Evolutionary conservation across 2,797 vertebrate species (phyloP).

Genomic region (Eulemur rubriventer): DNA sequence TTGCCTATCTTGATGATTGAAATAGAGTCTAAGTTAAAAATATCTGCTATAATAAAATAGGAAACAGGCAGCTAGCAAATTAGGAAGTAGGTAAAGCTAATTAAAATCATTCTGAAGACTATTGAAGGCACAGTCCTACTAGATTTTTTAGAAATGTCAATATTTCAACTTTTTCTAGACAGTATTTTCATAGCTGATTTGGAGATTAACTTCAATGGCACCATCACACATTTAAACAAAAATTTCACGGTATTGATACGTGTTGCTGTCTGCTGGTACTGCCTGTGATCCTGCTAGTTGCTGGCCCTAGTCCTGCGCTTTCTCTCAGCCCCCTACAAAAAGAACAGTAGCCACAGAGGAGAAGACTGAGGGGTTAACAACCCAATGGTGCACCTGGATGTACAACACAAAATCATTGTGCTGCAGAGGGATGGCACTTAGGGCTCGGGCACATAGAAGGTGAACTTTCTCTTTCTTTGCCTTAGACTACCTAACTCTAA

Average conservation of each 20-base stretch:
- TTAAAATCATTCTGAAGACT: conserved; percentile 52
- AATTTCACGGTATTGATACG: not conserved
- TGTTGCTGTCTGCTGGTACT: not conserved
- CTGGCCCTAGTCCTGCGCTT: not conserved
- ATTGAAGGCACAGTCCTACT: not conserved
- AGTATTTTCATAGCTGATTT: conserved; percentile 26
- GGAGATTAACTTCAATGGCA: not conserved
- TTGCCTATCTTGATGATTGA: conserved; percentile 64
- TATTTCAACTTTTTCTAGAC: conserved; percentile 44
- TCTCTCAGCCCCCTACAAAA: not conserved
- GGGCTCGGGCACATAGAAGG: too few species aligned
- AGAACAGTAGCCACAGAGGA: not conserved
- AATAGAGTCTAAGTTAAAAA: conserved; percentile 74
- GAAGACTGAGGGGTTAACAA: not conserved
- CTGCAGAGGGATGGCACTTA: not conserved
- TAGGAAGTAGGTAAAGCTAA: conserved; percentile 64
- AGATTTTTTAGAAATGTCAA: not conserved
- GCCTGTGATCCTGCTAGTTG: not conserved
- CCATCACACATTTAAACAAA: not conserved
- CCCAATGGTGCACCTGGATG: not conserved
- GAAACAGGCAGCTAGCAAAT: conserved; percentile 56
- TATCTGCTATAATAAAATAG: conserved; percentile 67
- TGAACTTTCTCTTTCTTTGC: not conserved
- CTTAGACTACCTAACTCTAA: not conserved
- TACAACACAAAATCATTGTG: not conserved